Percentiles rank a stretch among this genome's conserved stretches.
phyloP scores from a whole-genome alignment of 2,888 invertebrate genomes.

The Psylliodes chrysocephalus region DNA sequence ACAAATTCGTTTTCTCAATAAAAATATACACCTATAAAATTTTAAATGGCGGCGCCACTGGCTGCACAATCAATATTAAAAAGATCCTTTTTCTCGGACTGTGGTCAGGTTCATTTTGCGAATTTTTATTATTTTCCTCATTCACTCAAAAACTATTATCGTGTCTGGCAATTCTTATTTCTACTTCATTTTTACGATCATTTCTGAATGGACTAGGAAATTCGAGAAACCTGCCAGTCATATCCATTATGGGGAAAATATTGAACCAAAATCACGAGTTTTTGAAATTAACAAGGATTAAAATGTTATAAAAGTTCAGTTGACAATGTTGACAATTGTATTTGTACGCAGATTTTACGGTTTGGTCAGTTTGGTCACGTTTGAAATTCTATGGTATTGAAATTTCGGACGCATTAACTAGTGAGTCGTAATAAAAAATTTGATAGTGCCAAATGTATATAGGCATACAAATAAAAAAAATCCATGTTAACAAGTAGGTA shows the following conservation, averaged over 20 bases:
- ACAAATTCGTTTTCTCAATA: no score
- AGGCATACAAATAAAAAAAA: no score
- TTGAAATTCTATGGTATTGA: constrained; percentile 20
- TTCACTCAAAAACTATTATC: constrained; percentile 36
- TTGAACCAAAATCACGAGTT: constrained; percentile 38
- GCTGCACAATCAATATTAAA: constrained; percentile 31
- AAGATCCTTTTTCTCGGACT: constrained; percentile 20
- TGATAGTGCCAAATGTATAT: no score
- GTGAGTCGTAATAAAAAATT: constrained; percentile 12
- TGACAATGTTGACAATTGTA: constrained; percentile 18
- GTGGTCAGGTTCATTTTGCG: constrained; percentile 39
- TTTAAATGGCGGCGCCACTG: no score
- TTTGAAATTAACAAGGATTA: constrained; percentile 42
- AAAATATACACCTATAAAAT: no score
- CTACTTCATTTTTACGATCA: constrained; percentile 38
- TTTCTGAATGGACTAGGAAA: constrained; percentile 37
- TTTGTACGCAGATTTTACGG: constrained; percentile 29
- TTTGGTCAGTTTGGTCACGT: constrained; percentile 39
- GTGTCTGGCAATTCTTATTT: constrained; percentile 34
- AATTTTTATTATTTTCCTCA: constrained; percentile 38
- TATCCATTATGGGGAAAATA: constrained; percentile 38
- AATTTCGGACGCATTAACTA: constrained; percentile 2
- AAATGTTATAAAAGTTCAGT: constrained; percentile 39
- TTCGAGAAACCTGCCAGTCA: constrained; percentile 39
- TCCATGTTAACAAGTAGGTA: no score